Conservation (phyloP, 2,797 vertebrate genomes). For the Momotus momota region DNA sequence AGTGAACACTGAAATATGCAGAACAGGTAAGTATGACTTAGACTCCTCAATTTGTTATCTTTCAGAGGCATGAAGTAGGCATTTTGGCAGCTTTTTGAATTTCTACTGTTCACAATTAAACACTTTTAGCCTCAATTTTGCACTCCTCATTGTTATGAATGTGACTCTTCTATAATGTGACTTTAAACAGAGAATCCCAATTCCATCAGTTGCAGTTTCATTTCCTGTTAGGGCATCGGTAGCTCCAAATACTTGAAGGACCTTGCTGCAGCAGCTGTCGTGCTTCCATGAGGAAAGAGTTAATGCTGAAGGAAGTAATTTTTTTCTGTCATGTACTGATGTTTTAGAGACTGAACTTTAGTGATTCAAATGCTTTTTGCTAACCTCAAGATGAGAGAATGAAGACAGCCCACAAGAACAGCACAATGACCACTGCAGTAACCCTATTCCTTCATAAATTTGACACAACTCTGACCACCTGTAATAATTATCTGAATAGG, state of each 20-base stretch:
- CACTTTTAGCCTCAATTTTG: background rate
- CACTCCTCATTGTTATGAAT: background rate
- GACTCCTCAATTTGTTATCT: background rate
- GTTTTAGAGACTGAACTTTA: background rate
- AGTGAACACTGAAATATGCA: background rate
- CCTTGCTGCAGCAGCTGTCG: background rate
- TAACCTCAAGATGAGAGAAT: background rate
- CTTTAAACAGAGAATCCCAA: background rate
- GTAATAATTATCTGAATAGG: background rate
- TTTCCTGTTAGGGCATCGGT: background rate
- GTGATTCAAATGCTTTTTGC: background rate
- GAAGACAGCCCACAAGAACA: background rate
- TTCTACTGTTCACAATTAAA: background rate
- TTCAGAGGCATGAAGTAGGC: background rate
- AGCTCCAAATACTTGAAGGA: background rate
- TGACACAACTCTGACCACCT: background rate
- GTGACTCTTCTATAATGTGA: background rate
- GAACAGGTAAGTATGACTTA: background rate
- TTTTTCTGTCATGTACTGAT: background rate
- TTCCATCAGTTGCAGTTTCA: background rate
- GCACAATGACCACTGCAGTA: background rate
- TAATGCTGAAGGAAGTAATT: background rate
- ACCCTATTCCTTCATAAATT: background rate
- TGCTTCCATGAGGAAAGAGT: background rate
- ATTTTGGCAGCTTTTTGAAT: background rate